Conservation (phyloP, 2,797 vertebrate genomes). For the Denticeps clupeoides region DNA sequence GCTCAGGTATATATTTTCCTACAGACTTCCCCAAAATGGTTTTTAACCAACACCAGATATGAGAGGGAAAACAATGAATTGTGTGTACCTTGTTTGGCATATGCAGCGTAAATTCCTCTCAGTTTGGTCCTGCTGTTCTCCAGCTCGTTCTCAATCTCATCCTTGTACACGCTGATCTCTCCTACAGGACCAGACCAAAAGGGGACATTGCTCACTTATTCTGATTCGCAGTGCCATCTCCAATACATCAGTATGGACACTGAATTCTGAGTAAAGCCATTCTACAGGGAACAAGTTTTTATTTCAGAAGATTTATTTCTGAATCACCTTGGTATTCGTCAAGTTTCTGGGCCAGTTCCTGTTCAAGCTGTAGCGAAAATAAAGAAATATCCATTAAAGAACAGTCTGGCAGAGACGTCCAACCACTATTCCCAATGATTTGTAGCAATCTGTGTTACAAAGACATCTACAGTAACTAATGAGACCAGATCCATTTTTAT, state of each 20-base stretch:
- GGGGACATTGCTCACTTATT: neutral
- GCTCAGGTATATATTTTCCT: too few species aligned
- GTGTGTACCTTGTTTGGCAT: conserved; percentile 70
- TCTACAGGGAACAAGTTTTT: too few species aligned
- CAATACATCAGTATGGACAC: too few species aligned
- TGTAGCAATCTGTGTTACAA: too few species aligned
- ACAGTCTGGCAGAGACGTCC: neutral
- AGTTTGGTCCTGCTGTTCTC: conserved; percentile 79
- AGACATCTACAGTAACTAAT: too few species aligned
- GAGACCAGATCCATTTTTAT: too few species aligned
- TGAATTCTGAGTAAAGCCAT: too few species aligned
- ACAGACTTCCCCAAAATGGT: too few species aligned
- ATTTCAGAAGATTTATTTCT: too few species aligned
- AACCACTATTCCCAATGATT: neutral
- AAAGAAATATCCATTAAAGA: conserved; percentile 8
- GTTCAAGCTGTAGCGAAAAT: conserved; percentile 71
- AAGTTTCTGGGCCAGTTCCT: conserved; percentile 77
- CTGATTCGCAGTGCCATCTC: neutral
- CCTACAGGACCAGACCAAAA: too few species aligned
- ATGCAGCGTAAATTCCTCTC: conserved; percentile 77
- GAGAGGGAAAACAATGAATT: too few species aligned
- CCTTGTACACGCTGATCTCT: conserved; percentile 84
- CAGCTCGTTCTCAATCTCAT: conserved; percentile 89
- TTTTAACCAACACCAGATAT: too few species aligned
- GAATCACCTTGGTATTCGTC: conserved; percentile 86